Evolutionary conservation across 1,140 invertebrate species (phyloP), one percentile per base, ranked within the genome.

Genomic region (Saxidomus purpurata): DNA sequence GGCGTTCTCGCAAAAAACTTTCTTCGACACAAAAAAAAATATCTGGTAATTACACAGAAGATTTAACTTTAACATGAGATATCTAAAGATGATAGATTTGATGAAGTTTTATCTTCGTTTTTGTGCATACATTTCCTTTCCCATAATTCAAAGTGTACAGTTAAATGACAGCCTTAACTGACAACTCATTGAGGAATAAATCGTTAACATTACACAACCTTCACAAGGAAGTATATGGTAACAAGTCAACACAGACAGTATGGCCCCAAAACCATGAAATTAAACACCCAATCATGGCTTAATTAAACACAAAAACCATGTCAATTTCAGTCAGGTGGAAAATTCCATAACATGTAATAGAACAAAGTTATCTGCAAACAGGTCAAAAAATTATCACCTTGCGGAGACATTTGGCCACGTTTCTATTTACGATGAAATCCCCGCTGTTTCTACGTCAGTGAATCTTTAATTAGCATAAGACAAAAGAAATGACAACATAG

Each of bases 151-250:
- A 63, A 71, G 67, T 40, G n/a, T 38, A 38, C 25, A 28, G 15
- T 38, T 38, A 22, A 3, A 71, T 71, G 59, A 63, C 25, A 28
- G 59, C 6, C 25, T 28, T 28, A 63, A 28, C 11, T 71, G 67
- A 71, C 67, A 71, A 38, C 3, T 8, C 6, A 28, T 36, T 71
- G 28, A 17, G 19, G 38, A 15, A 71, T 71, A 40, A 71, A 40
- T 38, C 34, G 36, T 71, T 36, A 71, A 71, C 34, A 36, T 71
- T 71, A 71, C 67, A 71, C 36, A 71, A 71, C 34, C 19, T 2
- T 15, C 17, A 71, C 36, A 71, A 71, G 67, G 67, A 71, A 71
- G 67, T 71, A n/a, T 38, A 71, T 71, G 34, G 67, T 11, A n/a
- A 67, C 8, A 4, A 67, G 1, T n/a, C 25, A 31, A 22, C 3